These are phyloP conservation scores for Dreissena polymorpha DNA, from an alignment of 1,140 invertebrate species.

Conservation along the genomic window DNA sequence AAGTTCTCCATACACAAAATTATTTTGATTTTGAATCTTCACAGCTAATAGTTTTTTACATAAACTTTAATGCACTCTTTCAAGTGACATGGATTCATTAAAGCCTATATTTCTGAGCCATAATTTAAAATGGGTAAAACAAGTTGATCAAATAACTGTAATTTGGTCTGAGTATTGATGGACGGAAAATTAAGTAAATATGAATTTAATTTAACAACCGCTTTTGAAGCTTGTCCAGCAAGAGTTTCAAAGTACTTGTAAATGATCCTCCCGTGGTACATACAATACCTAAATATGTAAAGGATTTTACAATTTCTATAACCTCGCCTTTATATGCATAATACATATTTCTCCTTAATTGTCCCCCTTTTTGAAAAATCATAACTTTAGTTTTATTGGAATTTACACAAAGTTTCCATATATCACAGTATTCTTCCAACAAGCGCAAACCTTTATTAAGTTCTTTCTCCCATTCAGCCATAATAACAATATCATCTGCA, in stretches of 20 bases:
- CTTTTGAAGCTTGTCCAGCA: conserved; percentile 22
- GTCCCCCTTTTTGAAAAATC: conserved; percentile 32
- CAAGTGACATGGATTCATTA: background rate
- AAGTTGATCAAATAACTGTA: conserved; percentile 13
- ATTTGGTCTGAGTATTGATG: background rate
- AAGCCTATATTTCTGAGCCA: conserved; percentile 6
- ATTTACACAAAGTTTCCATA: conserved; percentile 44
- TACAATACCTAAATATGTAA: conserved; percentile 32
- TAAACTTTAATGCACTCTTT: no score
- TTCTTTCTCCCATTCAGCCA: conserved; percentile 25
- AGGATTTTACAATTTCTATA: conserved; percentile 22
- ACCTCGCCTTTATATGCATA: background rate
- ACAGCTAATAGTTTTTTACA: no score
- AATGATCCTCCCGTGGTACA: conserved; percentile 12
- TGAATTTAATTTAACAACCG: conserved; percentile 6
- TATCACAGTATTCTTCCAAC: conserved; percentile 33
- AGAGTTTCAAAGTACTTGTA: background rate
- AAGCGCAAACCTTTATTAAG: conserved; percentile 9
- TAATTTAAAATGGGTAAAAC: conserved; percentile 6
- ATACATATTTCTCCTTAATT: background rate
- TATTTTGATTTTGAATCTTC: no score
- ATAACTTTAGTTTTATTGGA: conserved; percentile 45
- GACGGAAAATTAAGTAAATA: conserved; percentile 15
- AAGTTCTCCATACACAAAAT: no score
- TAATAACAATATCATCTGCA: conserved; percentile 49